A percentile compares a stretch with the other conserved stretches of the same genome.
Evolutionary conservation across 2,113 vertebrate genomes (phyloP).

Genomic region (Engraulis encrasicolus): DNA sequence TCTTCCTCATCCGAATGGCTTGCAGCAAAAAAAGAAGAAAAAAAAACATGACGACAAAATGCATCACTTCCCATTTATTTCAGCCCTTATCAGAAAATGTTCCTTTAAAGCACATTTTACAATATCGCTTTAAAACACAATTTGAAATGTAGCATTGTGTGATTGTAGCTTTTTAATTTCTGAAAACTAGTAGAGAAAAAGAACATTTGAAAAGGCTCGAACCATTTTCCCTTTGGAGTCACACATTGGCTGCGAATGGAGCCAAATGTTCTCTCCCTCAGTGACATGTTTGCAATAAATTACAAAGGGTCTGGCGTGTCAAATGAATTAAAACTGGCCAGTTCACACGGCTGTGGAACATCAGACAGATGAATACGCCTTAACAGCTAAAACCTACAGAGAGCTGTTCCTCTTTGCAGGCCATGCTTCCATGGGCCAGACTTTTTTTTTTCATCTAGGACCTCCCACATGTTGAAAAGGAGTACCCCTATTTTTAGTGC

Average conservation of each 20-base stretch:
- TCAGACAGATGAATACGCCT: constrained; percentile 56
- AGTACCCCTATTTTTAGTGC: too few species aligned
- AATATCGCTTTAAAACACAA: not conserved
- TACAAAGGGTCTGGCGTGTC: constrained; percentile 47
- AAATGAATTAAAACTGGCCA: constrained; percentile 51
- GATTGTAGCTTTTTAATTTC: not conserved
- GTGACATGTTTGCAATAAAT: constrained; percentile 49
- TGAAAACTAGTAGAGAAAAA: not conserved
- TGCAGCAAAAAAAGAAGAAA: too few species aligned
- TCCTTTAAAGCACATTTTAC: too few species aligned
- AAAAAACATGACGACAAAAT: too few species aligned
- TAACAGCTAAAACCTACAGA: constrained; percentile 50
- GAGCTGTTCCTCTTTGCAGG: constrained; percentile 47
- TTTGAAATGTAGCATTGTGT: not conserved
- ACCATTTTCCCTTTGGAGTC: not conserved
- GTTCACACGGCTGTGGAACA: constrained; percentile 58
- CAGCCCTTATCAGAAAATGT: too few species aligned
- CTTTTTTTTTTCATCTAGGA: constrained; percentile 56
- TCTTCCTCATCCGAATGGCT: too few species aligned
- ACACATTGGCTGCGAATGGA: constrained; percentile 47
- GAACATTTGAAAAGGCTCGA: not conserved
- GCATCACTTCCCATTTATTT: too few species aligned
- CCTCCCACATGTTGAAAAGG: too few species aligned
- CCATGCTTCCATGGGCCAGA: constrained; percentile 37
- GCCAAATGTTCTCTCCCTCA: constrained; percentile 54